Conservation (phyloP, 2,888 invertebrate genomes). For the Agonopterix heracliana region DNA sequence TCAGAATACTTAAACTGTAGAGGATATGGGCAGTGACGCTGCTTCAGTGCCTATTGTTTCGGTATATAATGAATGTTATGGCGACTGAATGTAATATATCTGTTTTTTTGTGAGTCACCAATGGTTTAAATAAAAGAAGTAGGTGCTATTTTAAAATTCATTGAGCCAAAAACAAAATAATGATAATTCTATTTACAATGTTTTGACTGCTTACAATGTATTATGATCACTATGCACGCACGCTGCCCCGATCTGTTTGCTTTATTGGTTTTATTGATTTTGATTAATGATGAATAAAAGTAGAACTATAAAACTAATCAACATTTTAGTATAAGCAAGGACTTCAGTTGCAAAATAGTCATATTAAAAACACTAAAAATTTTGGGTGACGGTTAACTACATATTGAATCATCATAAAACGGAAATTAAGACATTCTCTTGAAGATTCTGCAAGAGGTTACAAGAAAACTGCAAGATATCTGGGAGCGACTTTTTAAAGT, state of each 20-base stretch:
- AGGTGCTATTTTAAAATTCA: no score
- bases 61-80: slow-evolving; percentile 8
- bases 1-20: slow-evolving; percentile 14
- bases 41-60: slow-evolving; percentile 11
- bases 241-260: background rate
- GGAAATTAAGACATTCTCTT: slow-evolving; percentile 8
- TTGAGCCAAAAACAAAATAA: no score
- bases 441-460: background rate
- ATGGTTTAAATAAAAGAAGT: background rate
- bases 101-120: background rate
- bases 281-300: slow-evolving; percentile 12
- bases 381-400: slow-evolving; percentile 5
- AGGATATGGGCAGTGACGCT: background rate
- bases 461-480: background rate
- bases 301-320: slow-evolving; percentile 21
- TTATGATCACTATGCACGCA: background rate
- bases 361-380: slow-evolving; percentile 2
- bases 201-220: background rate
- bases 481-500: no score
- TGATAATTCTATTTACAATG: no score
- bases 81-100: slow-evolving; percentile 10
- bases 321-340: slow-evolving; percentile 25
- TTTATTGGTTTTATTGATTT: background rate
- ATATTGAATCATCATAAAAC: slow-evolving; percentile 7
- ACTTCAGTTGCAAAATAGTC: slow-evolving; percentile 17